Evolutionary conservation across 2,888 invertebrate genomes (phyloP).

Genomic region (Himalopsyche kuldschensis): DNA sequence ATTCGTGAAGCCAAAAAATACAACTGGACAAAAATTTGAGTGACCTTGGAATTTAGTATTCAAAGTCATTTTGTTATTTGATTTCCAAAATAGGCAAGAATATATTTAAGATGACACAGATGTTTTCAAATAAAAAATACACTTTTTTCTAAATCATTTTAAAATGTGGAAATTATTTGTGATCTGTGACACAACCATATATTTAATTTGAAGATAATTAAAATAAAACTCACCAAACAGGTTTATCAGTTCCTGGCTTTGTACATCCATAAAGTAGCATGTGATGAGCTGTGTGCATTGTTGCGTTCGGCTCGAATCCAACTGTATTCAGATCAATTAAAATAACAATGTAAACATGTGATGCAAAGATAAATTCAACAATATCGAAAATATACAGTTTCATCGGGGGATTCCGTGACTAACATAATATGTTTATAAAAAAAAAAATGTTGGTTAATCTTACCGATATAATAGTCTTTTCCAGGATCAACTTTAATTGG

Average conservation of each 20-base stretch:
- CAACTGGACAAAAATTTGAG: too few relatives aligned
- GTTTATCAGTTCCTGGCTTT: conserved; percentile 70
- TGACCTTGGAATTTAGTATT: too few relatives aligned
- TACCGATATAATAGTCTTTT: conserved; percentile 82
- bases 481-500: conserved; percentile 79
- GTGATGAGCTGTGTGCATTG: conserved; percentile 90
- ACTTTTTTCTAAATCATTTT: background rate
- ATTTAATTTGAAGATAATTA: background rate
- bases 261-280: conserved; percentile 91
- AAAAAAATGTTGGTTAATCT: conserved; percentile 39
- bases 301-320: conserved; percentile 89
- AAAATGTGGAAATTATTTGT: background rate
- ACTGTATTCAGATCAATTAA: conserved; percentile 60
- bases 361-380: background rate
- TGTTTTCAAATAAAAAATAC: background rate
- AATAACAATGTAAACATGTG: conserved; percentile 13
- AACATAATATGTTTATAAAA: background rate
- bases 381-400: background rate
- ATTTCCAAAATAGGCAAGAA: background rate
- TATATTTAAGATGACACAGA: background rate
- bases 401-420: background rate
- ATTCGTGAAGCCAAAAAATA: too few relatives aligned
- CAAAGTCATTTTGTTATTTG: too few relatives aligned
- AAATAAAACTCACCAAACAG: conserved; percentile 67
- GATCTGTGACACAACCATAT: too few relatives aligned